Conservation (phyloP, 1,140 invertebrate species). For the Trachymyrmex septentrionalis region DNA sequence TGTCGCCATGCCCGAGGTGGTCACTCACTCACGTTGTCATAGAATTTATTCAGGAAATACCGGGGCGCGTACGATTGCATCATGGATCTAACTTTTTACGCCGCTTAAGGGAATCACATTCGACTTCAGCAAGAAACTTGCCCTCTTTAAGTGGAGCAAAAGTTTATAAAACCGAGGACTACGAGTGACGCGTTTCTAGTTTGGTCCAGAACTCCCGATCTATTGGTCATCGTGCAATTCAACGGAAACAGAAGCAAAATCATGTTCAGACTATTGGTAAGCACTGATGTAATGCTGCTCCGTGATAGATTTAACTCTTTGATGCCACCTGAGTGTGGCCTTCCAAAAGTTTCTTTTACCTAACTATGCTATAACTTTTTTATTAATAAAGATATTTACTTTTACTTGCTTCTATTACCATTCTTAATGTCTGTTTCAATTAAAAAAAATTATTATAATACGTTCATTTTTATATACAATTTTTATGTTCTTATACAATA, state of each 20-base stretch:
- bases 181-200: slow-evolving; percentile 77
- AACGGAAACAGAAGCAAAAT: slow-evolving; percentile 38
- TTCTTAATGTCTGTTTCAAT: too few relatives aligned
- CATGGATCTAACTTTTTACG: slow-evolving; percentile 81
- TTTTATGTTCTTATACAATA: too few relatives aligned
- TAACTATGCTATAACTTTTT: too few relatives aligned
- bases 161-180: slow-evolving; percentile 84
- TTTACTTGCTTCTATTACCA: too few relatives aligned
- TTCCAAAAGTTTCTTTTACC: too few relatives aligned
- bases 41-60: slow-evolving; percentile 85
- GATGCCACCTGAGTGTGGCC: too few relatives aligned
- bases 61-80: slow-evolving; percentile 81
- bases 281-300: slow-evolving; percentile 4
- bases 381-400: too few relatives aligned
- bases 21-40: slow-evolving; percentile 38
- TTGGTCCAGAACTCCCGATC: slow-evolving; percentile 70
- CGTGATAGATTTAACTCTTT: neutral
- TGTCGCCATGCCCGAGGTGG: slow-evolving; percentile 60
- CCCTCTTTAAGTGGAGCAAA: slow-evolving; percentile 77
- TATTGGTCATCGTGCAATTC: slow-evolving; percentile 9
- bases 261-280: slow-evolving; percentile 77
- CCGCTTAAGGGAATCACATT: slow-evolving; percentile 85
- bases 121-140: slow-evolving; percentile 71
- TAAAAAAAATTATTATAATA: too few relatives aligned
- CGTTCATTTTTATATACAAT: neutral